These are phyloP conservation scores for Drosophila ironensis DNA, from an alignment of 1,140 invertebrate genomes.

Conservation along the genomic window DNA sequence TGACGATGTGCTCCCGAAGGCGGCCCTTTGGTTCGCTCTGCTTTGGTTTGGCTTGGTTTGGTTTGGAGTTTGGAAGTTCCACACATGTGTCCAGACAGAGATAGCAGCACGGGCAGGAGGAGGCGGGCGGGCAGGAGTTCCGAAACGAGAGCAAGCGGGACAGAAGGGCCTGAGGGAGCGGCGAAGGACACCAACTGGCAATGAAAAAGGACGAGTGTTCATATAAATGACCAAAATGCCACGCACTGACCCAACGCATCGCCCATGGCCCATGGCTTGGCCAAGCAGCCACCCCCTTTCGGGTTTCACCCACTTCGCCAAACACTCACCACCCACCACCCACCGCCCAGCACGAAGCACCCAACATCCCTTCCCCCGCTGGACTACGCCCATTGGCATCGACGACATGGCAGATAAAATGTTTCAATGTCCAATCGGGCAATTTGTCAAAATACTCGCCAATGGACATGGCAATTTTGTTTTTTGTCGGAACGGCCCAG, in stretches of 20 bases:
- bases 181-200: conserved; percentile 65
- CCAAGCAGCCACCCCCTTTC: conserved; percentile 19
- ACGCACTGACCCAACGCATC: conserved; percentile 73
- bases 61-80: conserved; percentile 45
- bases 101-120: conserved; percentile 1
- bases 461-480: conserved; percentile 54
- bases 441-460: conserved; percentile 81
- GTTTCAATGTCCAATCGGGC: conserved; percentile 81
- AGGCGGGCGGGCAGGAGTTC: neutral
- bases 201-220: conserved; percentile 78
- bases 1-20: conserved; percentile 72
- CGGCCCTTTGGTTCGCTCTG: conserved; percentile 57
- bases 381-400: conserved; percentile 54
- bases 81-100: conserved; percentile 53
- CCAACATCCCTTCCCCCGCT: conserved; percentile 1
- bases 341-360: conserved; percentile 5
- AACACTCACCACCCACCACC: conserved; percentile 4
- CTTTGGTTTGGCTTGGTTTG: conserved; percentile 17
- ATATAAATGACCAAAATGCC: conserved; percentile 81
- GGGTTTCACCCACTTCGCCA: conserved; percentile 9
- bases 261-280: no score
- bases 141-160: neutral
- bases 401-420: conserved; percentile 80
- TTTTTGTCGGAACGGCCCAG: conserved; percentile 13
- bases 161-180: conserved; percentile 5